Conservation (phyloP, 2,113 vertebrate genomes). For the Bostrychus sinensis region DNA sequence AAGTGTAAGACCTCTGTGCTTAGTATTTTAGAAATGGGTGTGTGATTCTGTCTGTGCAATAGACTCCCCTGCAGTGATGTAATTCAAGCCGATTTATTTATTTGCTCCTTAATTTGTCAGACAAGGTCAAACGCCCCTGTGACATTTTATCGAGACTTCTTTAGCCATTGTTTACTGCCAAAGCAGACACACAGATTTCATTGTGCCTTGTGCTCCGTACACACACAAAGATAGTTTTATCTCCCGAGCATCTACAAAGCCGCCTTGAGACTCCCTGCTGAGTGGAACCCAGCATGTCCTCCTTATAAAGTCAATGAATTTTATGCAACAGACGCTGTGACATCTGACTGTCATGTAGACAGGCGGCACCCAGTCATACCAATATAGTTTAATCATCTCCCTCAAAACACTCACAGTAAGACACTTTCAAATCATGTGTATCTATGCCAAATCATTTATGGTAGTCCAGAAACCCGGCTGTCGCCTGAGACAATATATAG, state of each 20-base stretch:
- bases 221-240: conserved; percentile 47
- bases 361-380: conserved; percentile 41
- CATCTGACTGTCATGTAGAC: conserved; percentile 60
- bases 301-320: conserved; percentile 68
- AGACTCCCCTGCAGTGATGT: conserved; percentile 38
- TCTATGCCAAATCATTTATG: conserved; percentile 36
- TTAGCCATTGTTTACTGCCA: conserved; percentile 54
- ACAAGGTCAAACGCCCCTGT: conserved; percentile 66
- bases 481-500: conserved; percentile 29
- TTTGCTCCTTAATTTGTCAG: conserved; percentile 70
- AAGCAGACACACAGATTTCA: conserved; percentile 40
- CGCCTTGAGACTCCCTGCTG: conserved; percentile 49
- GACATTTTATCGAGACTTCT: conserved; percentile 52
- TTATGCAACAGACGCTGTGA: conserved; percentile 63
- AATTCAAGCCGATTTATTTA: conserved; percentile 66
- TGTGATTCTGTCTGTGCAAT: conserved; percentile 16
- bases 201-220: conserved; percentile 13
- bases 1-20: not conserved
- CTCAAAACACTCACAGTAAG: conserved; percentile 58
- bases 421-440: conserved; percentile 20
- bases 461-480: conserved; percentile 24
- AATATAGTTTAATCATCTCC: conserved; percentile 66
- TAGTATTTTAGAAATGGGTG: conserved; percentile 10
- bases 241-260: conserved; percentile 62
- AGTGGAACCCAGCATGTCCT: conserved; percentile 52